Evolutionary conservation across 2,113 vertebrate species (phyloP), one percentile per base, ranked within the genome.

Genomic region (Trinectes maculatus): DNA sequence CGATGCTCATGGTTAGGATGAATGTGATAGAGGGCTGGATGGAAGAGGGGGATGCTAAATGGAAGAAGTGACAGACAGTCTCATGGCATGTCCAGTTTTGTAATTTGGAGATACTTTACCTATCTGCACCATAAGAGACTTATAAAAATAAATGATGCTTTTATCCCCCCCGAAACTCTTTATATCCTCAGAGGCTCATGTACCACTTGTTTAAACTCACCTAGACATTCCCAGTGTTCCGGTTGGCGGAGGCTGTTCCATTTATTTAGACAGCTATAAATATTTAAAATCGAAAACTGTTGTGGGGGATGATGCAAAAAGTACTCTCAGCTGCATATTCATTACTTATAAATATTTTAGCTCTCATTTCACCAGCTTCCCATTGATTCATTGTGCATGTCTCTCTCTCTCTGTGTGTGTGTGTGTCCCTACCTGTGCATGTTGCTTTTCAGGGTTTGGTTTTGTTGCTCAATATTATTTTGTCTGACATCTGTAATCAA

Each of bases 331-430:
- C 80, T 89, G 82, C 90, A 90, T 91, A 91, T 90, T 89, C 87
- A 91, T 86, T 74, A 64, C 61, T 46, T 61, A 91, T 91, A 86
- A 91, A 91, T 91, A 91, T 86, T 93, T 91, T 70, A 93, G 54
- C 61, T 75, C 54, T 78, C 68, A 81, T 85, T 88, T 78, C 81
- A 82, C 62, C 52, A 57, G 69, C 60, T 64, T 69, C 40, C 59
- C 65, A 75, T 85, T 79, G 79, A 81, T 68, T 85, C 55, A 48
- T 75, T 53, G 44, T 44, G 44, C 54, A 46, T 59, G 52, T 71
- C 19, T 60, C 46, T 34, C 52, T 54, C 49, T 69, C 43, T 60
- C 47, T 51, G 18, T 11, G 42, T 21, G 42, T 22, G 8, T 22
- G 42, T 24, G 43, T 12, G 43, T 19, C 3, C 2, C n/a, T 39